Evolutionary conservation across 2,888 invertebrate genomes (phyloP).

Genomic region (Bombylius major): DNA sequence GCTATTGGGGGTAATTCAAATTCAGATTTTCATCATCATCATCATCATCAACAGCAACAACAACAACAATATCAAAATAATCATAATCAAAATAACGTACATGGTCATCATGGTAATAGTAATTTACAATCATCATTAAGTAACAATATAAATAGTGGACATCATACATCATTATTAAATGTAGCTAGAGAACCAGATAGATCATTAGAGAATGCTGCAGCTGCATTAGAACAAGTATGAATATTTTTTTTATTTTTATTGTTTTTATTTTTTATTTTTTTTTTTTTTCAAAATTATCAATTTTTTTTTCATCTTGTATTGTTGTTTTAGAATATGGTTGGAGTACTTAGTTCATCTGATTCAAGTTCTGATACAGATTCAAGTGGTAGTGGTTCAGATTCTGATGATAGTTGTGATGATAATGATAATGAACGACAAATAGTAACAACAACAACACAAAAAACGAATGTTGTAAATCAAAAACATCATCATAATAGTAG

Average conservation of each 20-base stretch:
- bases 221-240: constrained; percentile 28
- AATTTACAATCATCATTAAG: not conserved
- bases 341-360: constrained; percentile 31
- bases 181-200: not conserved
- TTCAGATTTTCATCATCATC: constrained; percentile 17
- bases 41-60: constrained; percentile 19
- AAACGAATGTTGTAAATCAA: not conserved
- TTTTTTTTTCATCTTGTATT: not conserved
- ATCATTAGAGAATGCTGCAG: not conserved
- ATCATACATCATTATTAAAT: not conserved
- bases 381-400: constrained; percentile 34
- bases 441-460: constrained; percentile 14
- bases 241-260: not conserved
- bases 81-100: constrained; percentile 7
- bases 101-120: not conserved
- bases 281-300: not conserved
- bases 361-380: constrained; percentile 35
- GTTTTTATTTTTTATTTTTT: no score
- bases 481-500: not conserved
- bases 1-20: constrained; percentile 18
- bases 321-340: constrained; percentile 17
- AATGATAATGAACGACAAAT: not conserved
- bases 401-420: constrained; percentile 21
- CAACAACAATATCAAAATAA: constrained; percentile 21
- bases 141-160: not conserved